These are phyloP conservation scores for Papilio elwesi DNA, from an alignment of 2,888 invertebrate species.

Conservation along the genomic window DNA sequence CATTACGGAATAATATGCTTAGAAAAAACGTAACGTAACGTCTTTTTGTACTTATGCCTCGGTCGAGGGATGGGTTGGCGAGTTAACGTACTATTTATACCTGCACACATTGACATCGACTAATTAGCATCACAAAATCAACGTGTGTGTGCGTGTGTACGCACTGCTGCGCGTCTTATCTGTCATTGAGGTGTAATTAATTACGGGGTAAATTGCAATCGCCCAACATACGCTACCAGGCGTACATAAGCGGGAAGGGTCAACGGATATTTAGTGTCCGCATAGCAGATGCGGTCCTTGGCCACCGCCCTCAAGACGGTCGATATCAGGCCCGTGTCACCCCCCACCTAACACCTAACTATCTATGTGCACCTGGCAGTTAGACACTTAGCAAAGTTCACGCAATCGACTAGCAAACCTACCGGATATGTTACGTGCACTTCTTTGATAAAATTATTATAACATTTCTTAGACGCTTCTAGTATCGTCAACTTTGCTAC, in stretches of 20 bases:
- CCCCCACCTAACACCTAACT: constrained; percentile 77
- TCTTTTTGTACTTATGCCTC: not conserved
- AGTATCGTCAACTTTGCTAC: no score
- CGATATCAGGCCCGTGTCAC: constrained; percentile 75
- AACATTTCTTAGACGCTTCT: no score
- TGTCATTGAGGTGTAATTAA: constrained; percentile 81
- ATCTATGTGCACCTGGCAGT: constrained; percentile 80
- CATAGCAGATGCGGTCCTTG: constrained; percentile 82
- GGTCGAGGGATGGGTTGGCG: not conserved
- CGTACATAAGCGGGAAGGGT: constrained; percentile 72
- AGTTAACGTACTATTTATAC: not conserved
- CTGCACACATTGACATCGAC: constrained; percentile 36
- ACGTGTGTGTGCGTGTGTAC: constrained; percentile 48
- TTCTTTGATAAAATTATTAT: no score
- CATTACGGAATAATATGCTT: no score
- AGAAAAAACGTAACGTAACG: no score
- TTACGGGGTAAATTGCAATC: constrained; percentile 73
- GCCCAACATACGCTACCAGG: constrained; percentile 61
- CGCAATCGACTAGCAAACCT: constrained; percentile 16
- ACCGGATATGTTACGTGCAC: no score
- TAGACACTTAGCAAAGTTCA: constrained; percentile 49
- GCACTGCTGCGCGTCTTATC: constrained; percentile 74
- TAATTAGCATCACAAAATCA: constrained; percentile 43
- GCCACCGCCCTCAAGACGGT: constrained; percentile 82
- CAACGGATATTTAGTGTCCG: constrained; percentile 82